Evolutionary conservation across 1,140 invertebrate genomes (phyloP).

Genomic region (Paramacrobiotus metropolitanus): DNA sequence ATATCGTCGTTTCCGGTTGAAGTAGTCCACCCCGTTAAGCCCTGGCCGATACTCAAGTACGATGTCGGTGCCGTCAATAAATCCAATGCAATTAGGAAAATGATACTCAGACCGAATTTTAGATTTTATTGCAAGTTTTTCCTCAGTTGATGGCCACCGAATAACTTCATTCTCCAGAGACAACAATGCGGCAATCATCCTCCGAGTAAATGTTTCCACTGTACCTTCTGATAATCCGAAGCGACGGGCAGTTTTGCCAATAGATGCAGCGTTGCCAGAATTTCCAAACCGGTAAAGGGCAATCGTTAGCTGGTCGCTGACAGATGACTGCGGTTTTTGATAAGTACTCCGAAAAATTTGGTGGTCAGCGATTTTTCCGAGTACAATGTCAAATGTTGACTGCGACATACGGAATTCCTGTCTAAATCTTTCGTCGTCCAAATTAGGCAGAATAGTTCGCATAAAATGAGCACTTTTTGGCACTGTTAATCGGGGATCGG

Average conservation of each 20-base stretch:
- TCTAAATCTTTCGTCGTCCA: not conserved
- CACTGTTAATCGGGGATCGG: too few relatives aligned
- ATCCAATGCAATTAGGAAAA: not conserved
- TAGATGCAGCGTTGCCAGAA: not conserved
- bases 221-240: not conserved
- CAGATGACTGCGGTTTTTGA: not conserved
- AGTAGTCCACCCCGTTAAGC: not conserved
- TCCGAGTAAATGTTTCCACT: not conserved
- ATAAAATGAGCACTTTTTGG: conserved; percentile 9
- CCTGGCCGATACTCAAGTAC: not conserved
- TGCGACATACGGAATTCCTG: not conserved
- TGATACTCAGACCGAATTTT: not conserved
- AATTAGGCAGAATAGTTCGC: too few relatives aligned
- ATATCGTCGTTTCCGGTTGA: not conserved
- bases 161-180: not conserved
- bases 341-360: not conserved
- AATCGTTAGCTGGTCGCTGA: not conserved
- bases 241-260: not conserved
- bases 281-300: not conserved
- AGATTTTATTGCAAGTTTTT: not conserved
- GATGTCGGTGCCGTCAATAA: not conserved
- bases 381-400: not conserved
- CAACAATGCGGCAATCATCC: not conserved
- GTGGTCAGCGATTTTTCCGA: not conserved
- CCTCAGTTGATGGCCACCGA: not conserved